phyloP scores from a whole-genome alignment of 2,113 vertebrate genomes.

The Peromyscus californicus region DNA sequence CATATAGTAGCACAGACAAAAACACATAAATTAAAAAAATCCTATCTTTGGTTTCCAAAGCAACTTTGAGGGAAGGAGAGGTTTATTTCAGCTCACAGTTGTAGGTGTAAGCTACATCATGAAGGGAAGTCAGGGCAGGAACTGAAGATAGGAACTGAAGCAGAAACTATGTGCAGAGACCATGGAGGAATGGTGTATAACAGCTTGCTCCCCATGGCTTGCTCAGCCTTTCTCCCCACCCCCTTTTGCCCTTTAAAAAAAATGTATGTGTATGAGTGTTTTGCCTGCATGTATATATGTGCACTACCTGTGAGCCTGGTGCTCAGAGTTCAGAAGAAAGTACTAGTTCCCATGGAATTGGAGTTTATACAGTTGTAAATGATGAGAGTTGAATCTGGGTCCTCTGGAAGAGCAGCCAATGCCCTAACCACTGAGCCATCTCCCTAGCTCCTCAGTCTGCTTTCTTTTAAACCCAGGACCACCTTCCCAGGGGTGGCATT shows the following conservation, averaged over 20 bases:
- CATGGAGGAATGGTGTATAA: background rate
- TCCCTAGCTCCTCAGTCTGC: background rate
- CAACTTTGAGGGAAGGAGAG: background rate
- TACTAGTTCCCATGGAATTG: background rate
- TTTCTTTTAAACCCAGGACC: background rate
- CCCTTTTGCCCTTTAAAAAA: background rate
- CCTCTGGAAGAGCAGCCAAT: background rate
- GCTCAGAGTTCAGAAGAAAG: background rate
- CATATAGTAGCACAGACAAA: background rate
- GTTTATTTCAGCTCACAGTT: background rate
- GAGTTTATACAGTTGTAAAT: background rate
- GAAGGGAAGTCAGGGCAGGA: background rate
- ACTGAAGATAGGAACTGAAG: background rate
- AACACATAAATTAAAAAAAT: background rate
- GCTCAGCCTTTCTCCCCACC: background rate
- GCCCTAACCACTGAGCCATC: background rate
- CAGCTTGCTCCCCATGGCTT: background rate
- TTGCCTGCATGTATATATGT: background rate
- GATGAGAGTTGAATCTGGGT: background rate
- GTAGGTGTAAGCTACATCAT: background rate
- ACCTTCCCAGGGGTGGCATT: background rate
- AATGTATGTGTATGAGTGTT: background rate
- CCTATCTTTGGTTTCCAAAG: background rate
- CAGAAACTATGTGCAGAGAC: background rate
- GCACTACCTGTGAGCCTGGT: background rate